Evolutionary conservation across 2,888 invertebrate species (phyloP).

Genomic region (Tetranychus truncatus): DNA sequence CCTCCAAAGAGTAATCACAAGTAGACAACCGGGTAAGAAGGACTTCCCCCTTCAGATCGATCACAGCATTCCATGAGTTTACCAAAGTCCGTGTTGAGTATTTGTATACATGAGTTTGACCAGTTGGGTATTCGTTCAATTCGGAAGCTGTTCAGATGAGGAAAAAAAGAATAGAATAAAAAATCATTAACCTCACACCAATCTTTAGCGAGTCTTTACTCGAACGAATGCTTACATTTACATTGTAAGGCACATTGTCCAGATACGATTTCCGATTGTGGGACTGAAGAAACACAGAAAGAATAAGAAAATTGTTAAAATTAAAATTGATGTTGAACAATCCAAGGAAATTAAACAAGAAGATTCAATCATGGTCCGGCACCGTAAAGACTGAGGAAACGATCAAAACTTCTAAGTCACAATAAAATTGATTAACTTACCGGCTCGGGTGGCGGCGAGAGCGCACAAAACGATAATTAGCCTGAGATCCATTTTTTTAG

Average conservation of each 20-base stretch:
- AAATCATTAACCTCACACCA: too few relatives aligned
- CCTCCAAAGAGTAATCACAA: conserved; percentile 3
- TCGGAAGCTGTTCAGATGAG: neutral
- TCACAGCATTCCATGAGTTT: neutral
- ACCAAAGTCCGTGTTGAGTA: neutral
- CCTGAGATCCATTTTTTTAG: neutral
- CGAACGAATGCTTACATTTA: neutral
- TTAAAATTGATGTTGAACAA: neutral
- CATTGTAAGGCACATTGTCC: neutral
- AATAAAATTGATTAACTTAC: neutral
- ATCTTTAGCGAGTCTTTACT: too few relatives aligned
- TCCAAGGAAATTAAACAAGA: neutral
- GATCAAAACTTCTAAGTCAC: neutral
- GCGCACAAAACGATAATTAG: neutral
- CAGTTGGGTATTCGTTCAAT: neutral
- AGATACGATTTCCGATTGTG: neutral
- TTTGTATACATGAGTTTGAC: neutral
- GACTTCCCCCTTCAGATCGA: neutral
- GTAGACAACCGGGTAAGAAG: neutral
- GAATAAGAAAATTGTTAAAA: neutral
- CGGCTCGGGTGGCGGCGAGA: conserved; percentile 6
- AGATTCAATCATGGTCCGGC: neutral
- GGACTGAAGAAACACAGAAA: neutral
- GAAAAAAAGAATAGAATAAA: neutral
- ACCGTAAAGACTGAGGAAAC: neutral